Evolutionary conservation across 2,888 invertebrate genomes (phyloP), one percentile per base, ranked within the genome.

Genomic region (Alviniconcha strummeri): DNA sequence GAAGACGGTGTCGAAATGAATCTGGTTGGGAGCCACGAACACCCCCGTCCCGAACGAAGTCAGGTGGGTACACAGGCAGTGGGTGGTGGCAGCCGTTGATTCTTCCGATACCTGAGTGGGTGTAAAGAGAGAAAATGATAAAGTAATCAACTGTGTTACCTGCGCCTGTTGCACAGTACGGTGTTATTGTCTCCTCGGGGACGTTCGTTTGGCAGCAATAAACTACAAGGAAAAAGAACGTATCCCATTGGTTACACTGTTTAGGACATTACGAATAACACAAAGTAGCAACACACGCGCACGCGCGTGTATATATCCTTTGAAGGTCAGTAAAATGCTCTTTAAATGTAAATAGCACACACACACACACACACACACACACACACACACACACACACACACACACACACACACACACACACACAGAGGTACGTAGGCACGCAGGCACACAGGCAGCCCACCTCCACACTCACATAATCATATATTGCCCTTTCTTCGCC

Each of bases 1-100:
- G 84, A 94, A 94, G 17, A 94, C 93, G 64, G 92, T 93, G 76
- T 89, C 87, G 86, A 94, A 94, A 88, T 94, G 90, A 78, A 94
- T 92, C 13, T 90, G 88, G 87, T 94, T 94, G 3, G 93, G 93
- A 52, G 92, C 91, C 5, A 93, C 91, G 81, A 93, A 92, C 82
- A 93, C 92, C 54, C 89, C 89, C 9, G 88, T 84, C 11, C 88
- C 90, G 82, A 89, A 90, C 17, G 89, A 88, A 13, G 89, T 89
- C 78, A 90, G 84, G 80, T 89, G 89, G 79, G 88, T 88, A 84
- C 90, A 90, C 19, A 87, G 76, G 77, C 89, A 90, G 54, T 87
- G 82, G 0, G 89, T 89, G 76, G 86, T 87, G 13, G 85, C 84
- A 4, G 86, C 84, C 55, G 87, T 90, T 5, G 90, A 89, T 17